Percentiles rank a stretch among this genome's conserved stretches.
These are phyloP conservation scores for Cecropterus lyciades DNA, from an alignment of 1,140 invertebrate genomes.

Conservation along the genomic window DNA sequence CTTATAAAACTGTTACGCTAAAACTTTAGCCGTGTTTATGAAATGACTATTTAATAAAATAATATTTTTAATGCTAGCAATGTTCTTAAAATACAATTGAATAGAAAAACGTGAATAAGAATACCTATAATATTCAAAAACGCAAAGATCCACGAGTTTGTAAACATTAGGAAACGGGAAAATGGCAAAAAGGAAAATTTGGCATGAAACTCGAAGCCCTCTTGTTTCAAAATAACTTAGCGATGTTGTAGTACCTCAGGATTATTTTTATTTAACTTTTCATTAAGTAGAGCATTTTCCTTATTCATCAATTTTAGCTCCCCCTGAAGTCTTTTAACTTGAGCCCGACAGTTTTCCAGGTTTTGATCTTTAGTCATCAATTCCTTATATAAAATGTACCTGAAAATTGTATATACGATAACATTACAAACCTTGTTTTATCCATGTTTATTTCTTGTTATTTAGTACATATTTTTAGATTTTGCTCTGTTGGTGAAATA, in stretches of 20 bases:
- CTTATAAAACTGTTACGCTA: too few species aligned
- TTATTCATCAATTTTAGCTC: conserved; percentile 71
- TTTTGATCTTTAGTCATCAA: conserved; percentile 76
- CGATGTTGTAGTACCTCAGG: conserved; percentile 54
- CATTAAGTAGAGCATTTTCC: conserved; percentile 64
- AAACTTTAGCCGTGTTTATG: too few species aligned
- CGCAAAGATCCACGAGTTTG: too few species aligned
- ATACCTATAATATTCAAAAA: too few species aligned
- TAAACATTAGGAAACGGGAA: too few species aligned
- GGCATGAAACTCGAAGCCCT: conserved; percentile 4
- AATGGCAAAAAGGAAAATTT: not conserved
- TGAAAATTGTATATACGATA: conserved; percentile 46
- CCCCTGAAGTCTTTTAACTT: conserved; percentile 68
- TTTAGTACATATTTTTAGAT: conserved; percentile 23
- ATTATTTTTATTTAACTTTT: conserved; percentile 66
- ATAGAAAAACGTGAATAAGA: too few species aligned
- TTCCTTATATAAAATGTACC: conserved; percentile 75
- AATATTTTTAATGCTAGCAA: too few species aligned
- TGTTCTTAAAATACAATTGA: too few species aligned
- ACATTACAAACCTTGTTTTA: conserved; percentile 50
- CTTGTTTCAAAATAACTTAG: conserved; percentile 26
- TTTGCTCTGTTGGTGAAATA: conserved; percentile 14
- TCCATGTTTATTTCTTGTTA: conserved; percentile 43
- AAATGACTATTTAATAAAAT: too few species aligned
- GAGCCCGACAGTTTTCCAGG: conserved; percentile 68